phyloP scores from a whole-genome alignment of 2,797 vertebrate genomes.

The Malacoraja senta region DNA sequence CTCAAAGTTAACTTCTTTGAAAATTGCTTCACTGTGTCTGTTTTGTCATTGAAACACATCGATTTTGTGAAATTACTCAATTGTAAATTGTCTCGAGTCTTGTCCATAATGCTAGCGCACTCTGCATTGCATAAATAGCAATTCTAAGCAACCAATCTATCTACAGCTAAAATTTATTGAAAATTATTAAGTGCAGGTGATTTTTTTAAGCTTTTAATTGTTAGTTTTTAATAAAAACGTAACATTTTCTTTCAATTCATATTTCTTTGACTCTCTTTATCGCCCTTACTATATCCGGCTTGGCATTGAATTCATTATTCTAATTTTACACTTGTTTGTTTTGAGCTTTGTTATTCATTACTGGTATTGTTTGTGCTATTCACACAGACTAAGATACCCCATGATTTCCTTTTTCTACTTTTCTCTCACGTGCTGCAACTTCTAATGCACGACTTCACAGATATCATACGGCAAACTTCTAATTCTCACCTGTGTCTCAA shows the following conservation, averaged over 20 bases:
- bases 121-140: no score
- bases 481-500: background rate
- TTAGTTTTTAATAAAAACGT: no score
- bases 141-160: no score
- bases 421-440: background rate
- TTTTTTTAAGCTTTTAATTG: no score
- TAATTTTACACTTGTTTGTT: background rate
- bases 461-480: background rate
- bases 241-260: background rate
- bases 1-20: background rate
- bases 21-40: background rate
- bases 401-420: no score
- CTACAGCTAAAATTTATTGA: no score
- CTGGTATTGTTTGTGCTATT: background rate
- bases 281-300: background rate
- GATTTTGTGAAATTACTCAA: background rate
- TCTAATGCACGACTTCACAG: background rate
- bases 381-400: no score
- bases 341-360: background rate
- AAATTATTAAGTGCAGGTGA: no score
- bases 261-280: background rate
- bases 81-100: background rate
- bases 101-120: no score
- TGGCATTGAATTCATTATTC: background rate
- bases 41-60: background rate